Evolutionary conservation across 2,888 invertebrate genomes (phyloP), one percentile per base, ranked within the genome.

Genomic region (Caenorhabditis parvicauda): DNA sequence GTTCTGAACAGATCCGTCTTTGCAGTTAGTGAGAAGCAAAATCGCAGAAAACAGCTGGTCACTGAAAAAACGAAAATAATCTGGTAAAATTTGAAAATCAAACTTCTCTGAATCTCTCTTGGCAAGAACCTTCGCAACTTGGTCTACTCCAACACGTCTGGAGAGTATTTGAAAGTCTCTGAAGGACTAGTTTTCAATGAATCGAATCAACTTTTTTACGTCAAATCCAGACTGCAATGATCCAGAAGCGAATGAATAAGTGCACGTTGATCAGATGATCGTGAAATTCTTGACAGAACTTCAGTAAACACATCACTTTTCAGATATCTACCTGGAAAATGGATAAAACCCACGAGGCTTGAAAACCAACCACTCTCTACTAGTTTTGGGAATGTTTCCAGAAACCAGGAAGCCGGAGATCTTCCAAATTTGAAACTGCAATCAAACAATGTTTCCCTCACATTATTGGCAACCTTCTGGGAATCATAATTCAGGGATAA

Each of bases 351-450:
- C 35, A 12, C n/a, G 35, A 32, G 35, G n/a, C n/a, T 32, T 32
- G 2, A 39, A 50, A 41, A 28, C 35, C 45, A 17, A 54, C 54
- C n/a, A 35, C 17, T 35, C 3, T 21, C 24, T 1, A 41, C 12
- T n/a, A 54, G 37, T 21, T n/a, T 9, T 29, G 50, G 38, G 1
- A 55, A 19, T 6, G 37, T 3, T 25, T 55, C 44, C 21, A 55
- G 24, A 4, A 55, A 12, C 14, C 46, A 24, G 14, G 38, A 41
- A 2, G 39, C 27, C 0, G 49, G 39, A 21, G 45, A 12, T 6
- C 24, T 32, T 14, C 49, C 55, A 32, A 35, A 44, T n/a, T 39
- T 41, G 14, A n/a, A 41, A 19, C 51, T 46, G 14, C 57, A 57
- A 21, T 57, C 51, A 43, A 46, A 57, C 2, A 57, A 32, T 5